A percentile compares a stretch with the other conserved stretches of the same genome.
phyloP scores from a whole-genome alignment of 2,888 invertebrate species.

The Cheilosia pagana region DNA sequence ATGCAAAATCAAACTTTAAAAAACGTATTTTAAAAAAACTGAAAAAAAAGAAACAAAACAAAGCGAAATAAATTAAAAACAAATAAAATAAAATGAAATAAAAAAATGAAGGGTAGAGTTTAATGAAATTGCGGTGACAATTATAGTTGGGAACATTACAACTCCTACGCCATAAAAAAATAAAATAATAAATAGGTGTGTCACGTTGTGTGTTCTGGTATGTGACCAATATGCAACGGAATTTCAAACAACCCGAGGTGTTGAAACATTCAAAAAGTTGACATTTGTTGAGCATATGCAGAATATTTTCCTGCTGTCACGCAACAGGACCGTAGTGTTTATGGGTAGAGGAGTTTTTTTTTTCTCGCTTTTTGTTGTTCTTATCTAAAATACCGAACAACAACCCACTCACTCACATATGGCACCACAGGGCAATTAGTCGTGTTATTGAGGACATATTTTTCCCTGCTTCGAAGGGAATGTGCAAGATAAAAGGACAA shows the following conservation, averaged over 20 bases:
- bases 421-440: conserved; percentile 63
- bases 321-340: conserved; percentile 57
- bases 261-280: conserved; percentile 63
- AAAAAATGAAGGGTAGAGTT: conserved; percentile 7
- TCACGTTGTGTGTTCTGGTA: neutral
- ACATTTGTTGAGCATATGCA: conserved; percentile 70
- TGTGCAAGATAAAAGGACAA: conserved; percentile 48
- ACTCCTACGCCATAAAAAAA: conserved; percentile 49
- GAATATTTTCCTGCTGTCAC: conserved; percentile 45
- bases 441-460: conserved; percentile 39
- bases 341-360: neutral
- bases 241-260: conserved; percentile 62
- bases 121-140: conserved; percentile 27
- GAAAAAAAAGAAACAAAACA: conserved; percentile 15
- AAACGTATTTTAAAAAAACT: conserved; percentile 29
- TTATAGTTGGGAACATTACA: conserved; percentile 47
- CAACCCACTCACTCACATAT: conserved; percentile 64
- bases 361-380: neutral
- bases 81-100: conserved; percentile 26
- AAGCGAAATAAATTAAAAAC: conserved; percentile 16
- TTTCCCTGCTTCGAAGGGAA: conserved; percentile 9
- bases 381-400: conserved; percentile 73
- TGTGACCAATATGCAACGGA: conserved; percentile 53
- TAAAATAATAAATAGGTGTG: conserved; percentile 9
- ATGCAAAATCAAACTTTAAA: conserved; percentile 30